phyloP scores from a whole-genome alignment of 2,113 vertebrate species.

The Falco punctatus region DNA sequence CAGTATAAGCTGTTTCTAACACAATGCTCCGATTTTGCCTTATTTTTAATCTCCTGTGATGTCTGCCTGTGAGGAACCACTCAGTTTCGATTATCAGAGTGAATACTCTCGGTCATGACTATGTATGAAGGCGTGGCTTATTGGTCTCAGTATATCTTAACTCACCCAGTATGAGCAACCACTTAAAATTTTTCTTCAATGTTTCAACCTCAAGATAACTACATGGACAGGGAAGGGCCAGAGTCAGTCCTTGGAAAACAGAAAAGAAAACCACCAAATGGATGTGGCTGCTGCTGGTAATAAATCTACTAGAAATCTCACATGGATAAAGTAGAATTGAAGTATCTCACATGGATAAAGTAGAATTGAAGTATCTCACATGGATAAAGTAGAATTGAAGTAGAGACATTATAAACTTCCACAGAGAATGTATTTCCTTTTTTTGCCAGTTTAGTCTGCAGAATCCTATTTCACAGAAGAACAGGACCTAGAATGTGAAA shows the following conservation, averaged over 20 bases:
- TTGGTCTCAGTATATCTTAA: background rate
- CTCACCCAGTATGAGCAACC: background rate
- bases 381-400: background rate
- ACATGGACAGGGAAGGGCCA: rapidly evolving
- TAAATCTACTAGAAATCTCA: background rate
- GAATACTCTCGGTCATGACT: background rate
- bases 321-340: background rate
- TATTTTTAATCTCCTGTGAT: background rate
- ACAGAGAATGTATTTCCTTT: background rate
- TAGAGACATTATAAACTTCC: background rate
- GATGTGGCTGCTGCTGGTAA: background rate
- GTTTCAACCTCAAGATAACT: background rate
- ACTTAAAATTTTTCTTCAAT: background rate
- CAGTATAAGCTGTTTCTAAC: background rate
- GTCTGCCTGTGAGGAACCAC: background rate
- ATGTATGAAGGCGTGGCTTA: background rate
- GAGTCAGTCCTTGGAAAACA: background rate
- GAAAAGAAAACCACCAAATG: background rate
- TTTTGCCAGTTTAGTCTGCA: background rate
- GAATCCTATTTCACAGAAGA: background rate
- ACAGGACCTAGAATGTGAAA: background rate
- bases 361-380: background rate
- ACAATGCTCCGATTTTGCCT: background rate
- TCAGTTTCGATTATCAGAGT: background rate
- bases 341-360: background rate